Base-by-base conservation (phyloP, 2,113 vertebrate genomes). In the Caracal caracal region DNA sequence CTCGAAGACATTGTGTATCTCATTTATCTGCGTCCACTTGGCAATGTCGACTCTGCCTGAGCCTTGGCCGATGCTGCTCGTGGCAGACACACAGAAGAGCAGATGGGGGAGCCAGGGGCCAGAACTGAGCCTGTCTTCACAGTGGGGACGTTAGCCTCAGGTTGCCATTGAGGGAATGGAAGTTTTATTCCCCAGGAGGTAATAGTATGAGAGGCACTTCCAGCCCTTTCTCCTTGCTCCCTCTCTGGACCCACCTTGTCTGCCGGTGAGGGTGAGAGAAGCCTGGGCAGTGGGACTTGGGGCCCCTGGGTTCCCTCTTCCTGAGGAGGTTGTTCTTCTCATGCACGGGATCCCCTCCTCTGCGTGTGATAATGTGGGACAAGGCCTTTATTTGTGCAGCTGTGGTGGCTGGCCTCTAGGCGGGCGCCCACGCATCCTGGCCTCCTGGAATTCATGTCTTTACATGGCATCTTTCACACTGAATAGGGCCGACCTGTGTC, bases 341-440 rank as follows among this genome's bases (percentile, higher is more conserved):
- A 6, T 1, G 20, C 12, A 6, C 11, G 5, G 15, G 7, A 11
- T 24, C 17, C 76, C 53, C 40, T 51, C 3, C 9, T 83, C 26
- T 35, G 56, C 28, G 2, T 85, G 82, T 7, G 16, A 12, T 76
- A 49, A 22, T 66, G 15, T 61, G 5, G 66, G 19, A 2, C 20
- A 12, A 40, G 11, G 68, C 28, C 26, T 86, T 12, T 7, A 9
- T 47, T 53, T 81, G 13, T 33, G 16, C 5, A 16, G 22, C 6
- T 17, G 30, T 56, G 53, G 20, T 49, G 8, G 11, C 24, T 56
- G 17, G 53, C n/a, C n/a, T 66, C n/a, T 20, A 59, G 6, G 22
- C 24, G 28, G 59, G 17, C 19, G 40, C 3, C n/a, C 51, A 30
- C 0, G 0, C n/a, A 33, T 13, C 17, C 16, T 61, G 0, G 2